Evolutionary conservation across 2,797 vertebrate species (phyloP).

Genomic region (Lepilemur septentrionalis): DNA sequence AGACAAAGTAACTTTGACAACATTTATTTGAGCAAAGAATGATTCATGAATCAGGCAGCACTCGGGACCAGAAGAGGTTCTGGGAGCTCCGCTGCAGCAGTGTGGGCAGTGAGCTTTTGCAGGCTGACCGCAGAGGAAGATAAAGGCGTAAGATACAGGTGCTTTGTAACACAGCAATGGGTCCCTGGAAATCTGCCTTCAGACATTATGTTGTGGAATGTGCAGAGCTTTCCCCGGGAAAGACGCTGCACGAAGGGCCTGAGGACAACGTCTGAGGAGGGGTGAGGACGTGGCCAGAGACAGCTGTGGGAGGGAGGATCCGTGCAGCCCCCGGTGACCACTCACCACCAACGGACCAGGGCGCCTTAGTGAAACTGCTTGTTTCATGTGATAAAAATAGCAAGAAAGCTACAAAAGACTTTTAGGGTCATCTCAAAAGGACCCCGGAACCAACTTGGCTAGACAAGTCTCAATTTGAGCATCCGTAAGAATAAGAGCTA

Average conservation of each 20-base stretch:
- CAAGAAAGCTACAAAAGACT: neutral
- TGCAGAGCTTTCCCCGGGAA: neutral
- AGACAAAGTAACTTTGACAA: neutral
- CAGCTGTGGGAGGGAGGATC: neutral
- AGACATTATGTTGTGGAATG: rapidly evolving
- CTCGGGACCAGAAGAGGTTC: neutral
- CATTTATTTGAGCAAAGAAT: neutral
- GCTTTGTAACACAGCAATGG: too few relatives aligned
- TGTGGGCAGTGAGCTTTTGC: neutral
- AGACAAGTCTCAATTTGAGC: neutral
- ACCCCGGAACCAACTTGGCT: neutral
- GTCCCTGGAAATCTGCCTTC: neutral
- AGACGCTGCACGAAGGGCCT: too few relatives aligned
- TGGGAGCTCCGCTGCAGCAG: neutral
- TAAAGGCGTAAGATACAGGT: neutral
- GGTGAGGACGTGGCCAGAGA: neutral
- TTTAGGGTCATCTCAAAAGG: neutral
- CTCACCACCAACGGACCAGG: neutral
- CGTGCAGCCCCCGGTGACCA: too few relatives aligned
- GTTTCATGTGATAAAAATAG: neutral
- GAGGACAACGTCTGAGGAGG: neutral
- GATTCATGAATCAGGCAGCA: neutral
- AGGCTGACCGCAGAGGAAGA: neutral
- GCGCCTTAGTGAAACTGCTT: neutral
- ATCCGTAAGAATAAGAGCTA: neutral